Conservation (phyloP, 2,797 vertebrate genomes). For the Vireo griseus region DNA sequence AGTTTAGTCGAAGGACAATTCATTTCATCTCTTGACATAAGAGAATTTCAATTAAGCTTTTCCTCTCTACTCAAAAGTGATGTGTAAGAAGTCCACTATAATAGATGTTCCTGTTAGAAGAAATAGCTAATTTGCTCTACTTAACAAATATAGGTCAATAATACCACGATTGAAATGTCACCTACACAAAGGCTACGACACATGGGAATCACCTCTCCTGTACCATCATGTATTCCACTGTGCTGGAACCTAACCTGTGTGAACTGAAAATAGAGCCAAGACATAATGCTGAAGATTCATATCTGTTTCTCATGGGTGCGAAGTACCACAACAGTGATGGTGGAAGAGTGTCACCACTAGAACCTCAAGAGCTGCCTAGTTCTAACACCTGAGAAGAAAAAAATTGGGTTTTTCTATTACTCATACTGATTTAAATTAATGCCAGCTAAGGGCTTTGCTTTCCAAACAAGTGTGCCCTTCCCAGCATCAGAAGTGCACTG, state of each 20-base stretch:
- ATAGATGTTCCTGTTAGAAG: not conserved
- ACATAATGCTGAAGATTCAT: not conserved
- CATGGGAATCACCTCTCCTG: not conserved
- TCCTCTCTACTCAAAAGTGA: not conserved
- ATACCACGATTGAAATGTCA: not conserved
- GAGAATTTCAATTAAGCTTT: not conserved
- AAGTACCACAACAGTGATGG: not conserved
- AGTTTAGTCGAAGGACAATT: not conserved
- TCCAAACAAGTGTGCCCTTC: not conserved
- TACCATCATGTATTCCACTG: not conserved
- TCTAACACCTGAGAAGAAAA: not conserved
- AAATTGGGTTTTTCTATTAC: not conserved
- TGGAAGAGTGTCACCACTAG: not conserved
- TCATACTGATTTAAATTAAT: not conserved
- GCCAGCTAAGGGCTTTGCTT: not conserved
- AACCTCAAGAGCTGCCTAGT: not conserved
- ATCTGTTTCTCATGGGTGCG: not conserved
- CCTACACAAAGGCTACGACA: not conserved
- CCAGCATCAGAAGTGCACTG: not conserved
- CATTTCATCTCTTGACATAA: not conserved
- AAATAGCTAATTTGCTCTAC: not conserved
- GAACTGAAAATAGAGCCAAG: not conserved
- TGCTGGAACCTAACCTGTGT: not conserved
- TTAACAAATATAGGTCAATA: not conserved
- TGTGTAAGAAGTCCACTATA: not conserved